Base-by-base conservation (phyloP, 2,113 vertebrate genomes). In the Prolemur simus region DNA sequence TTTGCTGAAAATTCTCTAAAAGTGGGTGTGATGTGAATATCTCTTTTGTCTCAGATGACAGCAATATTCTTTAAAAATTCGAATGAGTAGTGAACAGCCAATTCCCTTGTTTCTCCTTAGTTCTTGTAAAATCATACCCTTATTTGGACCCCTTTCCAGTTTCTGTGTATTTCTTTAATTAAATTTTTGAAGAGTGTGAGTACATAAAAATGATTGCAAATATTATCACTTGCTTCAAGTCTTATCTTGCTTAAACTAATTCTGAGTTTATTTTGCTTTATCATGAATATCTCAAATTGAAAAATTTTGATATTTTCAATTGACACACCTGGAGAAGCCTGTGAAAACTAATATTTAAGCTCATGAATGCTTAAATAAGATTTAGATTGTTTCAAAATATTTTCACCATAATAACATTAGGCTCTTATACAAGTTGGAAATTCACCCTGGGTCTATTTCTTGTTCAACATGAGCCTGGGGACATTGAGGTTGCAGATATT, bases 191-290 rank as follows among this genome's bases (percentile, higher is more conserved):
- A 96, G 25, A 93, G n/a, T 32, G 76, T 77, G 87, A 92, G 69
- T 91, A 90, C 39, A 95, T 97, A 93, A 98, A 98, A 98, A 90
- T 84, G 27, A 92, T 94, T 97, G 68, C 71, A 95, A 98, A 95
- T 94, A 20, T 9, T 86, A 82, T 89, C 97, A 68, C 90, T 87
- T 94, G 18, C 95, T 97, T 98, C 84, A 96, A 92, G 2, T 91
- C 20, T 64, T 96, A 87, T 63, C 80, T 98, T 97, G 42, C 39
- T 95, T 97, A 97, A 96, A 52, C 39, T 60, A 87, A 85, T 96
- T 66, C 74, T 95, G 39, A 76, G 66, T 90, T 86, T 45, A 87
- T 0, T 54, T 52, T 96, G 42, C 85, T 98, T 98, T 88, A 64
- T 95, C 66, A 1, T 49, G 78, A 83, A 80, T 60, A 10, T 96